These are phyloP conservation scores for Podabrus alpinus DNA, from an alignment of 2,888 invertebrate species.

Conservation along the genomic window DNA sequence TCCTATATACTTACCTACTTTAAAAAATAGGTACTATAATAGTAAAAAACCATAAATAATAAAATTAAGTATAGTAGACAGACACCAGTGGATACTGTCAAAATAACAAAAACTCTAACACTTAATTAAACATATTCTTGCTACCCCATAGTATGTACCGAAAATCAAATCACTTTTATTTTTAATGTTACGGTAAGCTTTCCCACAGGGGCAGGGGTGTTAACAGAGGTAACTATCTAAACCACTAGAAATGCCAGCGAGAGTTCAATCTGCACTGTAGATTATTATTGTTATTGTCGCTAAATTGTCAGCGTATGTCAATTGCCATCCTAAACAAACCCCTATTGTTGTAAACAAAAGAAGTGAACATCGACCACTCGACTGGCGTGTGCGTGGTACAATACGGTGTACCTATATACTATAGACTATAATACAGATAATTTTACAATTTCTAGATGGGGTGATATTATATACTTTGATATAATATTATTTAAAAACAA, in stretches of 20 bases:
- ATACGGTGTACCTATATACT: conserved; percentile 7
- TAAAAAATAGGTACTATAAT: too few relatives aligned
- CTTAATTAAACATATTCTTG: conserved; percentile 42
- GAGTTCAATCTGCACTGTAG: conserved; percentile 39
- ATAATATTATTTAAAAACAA: not conserved
- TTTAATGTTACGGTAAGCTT: conserved; percentile 36
- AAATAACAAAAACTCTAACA: conserved; percentile 23
- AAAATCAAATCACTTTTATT: conserved; percentile 45
- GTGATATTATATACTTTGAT: too few relatives aligned
- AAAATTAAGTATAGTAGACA: too few relatives aligned
- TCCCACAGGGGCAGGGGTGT: conserved; percentile 45
- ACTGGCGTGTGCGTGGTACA: conserved; percentile 24
- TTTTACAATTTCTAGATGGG: not conserved
- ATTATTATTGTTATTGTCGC: conserved; percentile 43
- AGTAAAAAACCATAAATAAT: too few relatives aligned
- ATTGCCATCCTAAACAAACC: conserved; percentile 55
- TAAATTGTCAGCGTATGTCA: conserved; percentile 54
- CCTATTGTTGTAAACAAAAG: conserved; percentile 51
- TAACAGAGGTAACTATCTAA: conserved; percentile 25
- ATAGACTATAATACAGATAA: not conserved
- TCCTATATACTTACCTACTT: too few relatives aligned
- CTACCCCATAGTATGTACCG: conserved; percentile 38
- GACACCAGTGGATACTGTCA: not conserved
- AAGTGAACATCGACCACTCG: conserved; percentile 53
- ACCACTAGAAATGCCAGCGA: conserved; percentile 24